phyloP scores from a whole-genome alignment of 2,888 invertebrate genomes.

The Drosophila parthenogenetica region DNA sequence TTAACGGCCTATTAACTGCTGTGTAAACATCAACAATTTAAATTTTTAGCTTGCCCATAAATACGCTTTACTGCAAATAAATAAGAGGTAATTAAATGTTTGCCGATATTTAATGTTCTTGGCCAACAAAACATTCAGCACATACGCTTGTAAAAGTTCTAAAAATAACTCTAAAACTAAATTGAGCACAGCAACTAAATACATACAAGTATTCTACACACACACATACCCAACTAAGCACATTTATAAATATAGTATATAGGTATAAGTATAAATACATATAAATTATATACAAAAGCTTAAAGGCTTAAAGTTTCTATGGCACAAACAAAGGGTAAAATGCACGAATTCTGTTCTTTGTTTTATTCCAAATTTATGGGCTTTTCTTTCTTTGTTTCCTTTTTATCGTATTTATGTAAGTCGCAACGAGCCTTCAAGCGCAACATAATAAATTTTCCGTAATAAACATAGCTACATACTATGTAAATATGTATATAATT shows the following conservation, averaged over 20 bases:
- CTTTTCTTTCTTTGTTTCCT: constrained; percentile 46
- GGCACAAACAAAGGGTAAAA: constrained; percentile 38
- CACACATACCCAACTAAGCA: not conserved
- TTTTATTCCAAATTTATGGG: constrained; percentile 62
- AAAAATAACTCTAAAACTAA: constrained; percentile 56
- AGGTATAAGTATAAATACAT: constrained; percentile 24
- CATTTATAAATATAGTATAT: constrained; percentile 4
- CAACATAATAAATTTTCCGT: constrained; percentile 36
- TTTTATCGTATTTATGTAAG: constrained; percentile 52
- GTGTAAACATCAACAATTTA: constrained; percentile 2
- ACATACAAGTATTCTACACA: constrained; percentile 14
- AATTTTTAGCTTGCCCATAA: constrained; percentile 9
- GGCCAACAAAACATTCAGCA: constrained; percentile 32
- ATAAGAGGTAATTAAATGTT: constrained; percentile 29
- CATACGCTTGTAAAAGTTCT: constrained; percentile 52
- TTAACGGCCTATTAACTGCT: constrained; percentile 9
- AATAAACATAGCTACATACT: not conserved
- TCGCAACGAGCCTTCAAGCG: constrained; percentile 40
- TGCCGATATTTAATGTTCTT: constrained; percentile 32
- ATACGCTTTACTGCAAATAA: constrained; percentile 18
- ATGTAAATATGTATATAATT: not conserved
- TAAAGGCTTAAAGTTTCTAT: constrained; percentile 60
- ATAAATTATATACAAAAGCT: constrained; percentile 38
- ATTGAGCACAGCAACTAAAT: constrained; percentile 56
- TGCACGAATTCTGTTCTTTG: constrained; percentile 52